Evolutionary conservation across 2,113 vertebrate genomes (phyloP).

Genomic region (Onychorhynchus coronatus): DNA sequence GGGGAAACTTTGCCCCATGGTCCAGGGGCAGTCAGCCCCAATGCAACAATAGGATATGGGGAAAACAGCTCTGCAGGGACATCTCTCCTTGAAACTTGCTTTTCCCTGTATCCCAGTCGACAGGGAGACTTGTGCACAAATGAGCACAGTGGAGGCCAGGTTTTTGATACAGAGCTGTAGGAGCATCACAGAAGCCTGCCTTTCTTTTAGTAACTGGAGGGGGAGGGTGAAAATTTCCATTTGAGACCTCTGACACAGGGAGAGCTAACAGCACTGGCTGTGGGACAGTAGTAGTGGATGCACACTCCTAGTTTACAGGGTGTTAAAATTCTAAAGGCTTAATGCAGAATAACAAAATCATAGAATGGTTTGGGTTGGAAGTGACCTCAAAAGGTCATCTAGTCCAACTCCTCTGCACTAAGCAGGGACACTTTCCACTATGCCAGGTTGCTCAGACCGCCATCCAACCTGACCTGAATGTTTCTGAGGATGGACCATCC

Average conservation of each 20-base stretch:
- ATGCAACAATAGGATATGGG: neutral
- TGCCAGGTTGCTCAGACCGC: neutral
- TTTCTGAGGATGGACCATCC: neutral
- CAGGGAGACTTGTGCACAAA: neutral
- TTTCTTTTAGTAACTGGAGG: accelerated
- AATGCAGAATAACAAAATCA: neutral
- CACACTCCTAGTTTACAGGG: neutral
- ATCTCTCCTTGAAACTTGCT: neutral
- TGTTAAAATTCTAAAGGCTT: neutral
- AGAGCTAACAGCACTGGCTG: accelerated
- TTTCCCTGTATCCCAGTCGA: neutral
- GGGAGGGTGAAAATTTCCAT: neutral
- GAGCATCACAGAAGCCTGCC: neutral
- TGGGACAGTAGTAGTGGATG: neutral
- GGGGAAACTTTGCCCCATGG: neutral
- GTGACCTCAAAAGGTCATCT: no score
- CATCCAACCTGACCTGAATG: neutral
- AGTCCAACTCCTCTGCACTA: neutral
- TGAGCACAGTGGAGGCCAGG: neutral
- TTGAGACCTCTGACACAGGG: neutral
- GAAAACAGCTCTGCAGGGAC: neutral
- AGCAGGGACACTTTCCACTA: neutral
- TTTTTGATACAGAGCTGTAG: neutral
- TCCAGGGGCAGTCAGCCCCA: neutral
- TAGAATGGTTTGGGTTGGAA: neutral